Conservation (phyloP, 2,113 vertebrate genomes). For the Dicentrarchus labrax region DNA sequence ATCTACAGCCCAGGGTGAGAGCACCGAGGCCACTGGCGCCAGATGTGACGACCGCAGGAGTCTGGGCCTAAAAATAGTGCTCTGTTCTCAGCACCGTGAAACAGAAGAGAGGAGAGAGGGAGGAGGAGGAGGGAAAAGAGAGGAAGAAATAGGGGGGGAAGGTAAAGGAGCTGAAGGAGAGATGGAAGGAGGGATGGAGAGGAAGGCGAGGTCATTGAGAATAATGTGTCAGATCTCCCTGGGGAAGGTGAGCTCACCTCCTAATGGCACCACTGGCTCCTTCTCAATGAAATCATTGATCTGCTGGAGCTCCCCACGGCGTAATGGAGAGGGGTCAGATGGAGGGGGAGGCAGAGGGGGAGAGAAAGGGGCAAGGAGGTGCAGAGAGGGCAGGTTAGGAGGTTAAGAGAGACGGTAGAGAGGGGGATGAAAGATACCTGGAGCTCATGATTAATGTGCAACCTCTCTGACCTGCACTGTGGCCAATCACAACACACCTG, state of each 20-base stretch:
- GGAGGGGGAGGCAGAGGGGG: conserved; percentile 6
- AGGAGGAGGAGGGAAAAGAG: conserved; percentile 35
- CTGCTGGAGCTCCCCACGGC: conserved; percentile 56
- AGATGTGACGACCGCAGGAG: conserved; percentile 88
- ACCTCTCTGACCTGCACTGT: conserved; percentile 37
- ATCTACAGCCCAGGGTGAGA: conserved; percentile 76
- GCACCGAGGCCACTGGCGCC: conserved; percentile 83
- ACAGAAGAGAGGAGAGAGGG: conserved; percentile 63
- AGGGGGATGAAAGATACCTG: not conserved
- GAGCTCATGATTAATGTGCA: conserved; percentile 12
- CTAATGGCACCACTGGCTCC: conserved; percentile 81
- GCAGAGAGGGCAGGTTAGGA: conserved; percentile 48
- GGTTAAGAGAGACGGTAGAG: conserved; percentile 22
- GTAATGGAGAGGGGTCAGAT: conserved; percentile 71
- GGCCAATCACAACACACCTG: conserved; percentile 45
- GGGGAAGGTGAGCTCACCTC: conserved; percentile 85
- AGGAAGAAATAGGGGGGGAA: conserved; percentile 41
- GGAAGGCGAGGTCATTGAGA: conserved; percentile 77
- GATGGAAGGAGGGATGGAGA: conserved; percentile 49
- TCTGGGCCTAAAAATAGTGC: conserved; percentile 86
- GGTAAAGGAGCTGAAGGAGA: conserved; percentile 48
- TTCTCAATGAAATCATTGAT: conserved; percentile 87
- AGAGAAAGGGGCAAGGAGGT: conserved; percentile 34
- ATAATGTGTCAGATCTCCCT: conserved; percentile 71
- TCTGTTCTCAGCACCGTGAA: conserved; percentile 84